phyloP scores from a whole-genome alignment of 2,113 vertebrate genomes.

The Alexandromys fortis region DNA sequence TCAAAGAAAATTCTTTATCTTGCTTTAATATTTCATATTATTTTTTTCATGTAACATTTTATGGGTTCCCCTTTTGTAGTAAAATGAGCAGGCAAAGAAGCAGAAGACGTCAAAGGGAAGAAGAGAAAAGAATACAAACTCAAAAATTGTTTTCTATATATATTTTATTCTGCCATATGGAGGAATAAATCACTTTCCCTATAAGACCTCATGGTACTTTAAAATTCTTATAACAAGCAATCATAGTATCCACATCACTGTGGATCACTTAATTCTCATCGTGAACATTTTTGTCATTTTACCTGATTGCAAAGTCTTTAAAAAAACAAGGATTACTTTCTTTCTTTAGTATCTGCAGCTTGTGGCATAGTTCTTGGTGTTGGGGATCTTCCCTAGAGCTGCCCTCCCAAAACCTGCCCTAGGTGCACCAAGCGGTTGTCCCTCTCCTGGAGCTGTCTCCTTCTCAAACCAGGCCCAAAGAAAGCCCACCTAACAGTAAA shows the following conservation, averaged over 20 bases:
- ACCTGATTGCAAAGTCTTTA: conserved; percentile 17
- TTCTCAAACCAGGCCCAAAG: too few relatives aligned
- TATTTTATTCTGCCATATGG: conserved; percentile 4
- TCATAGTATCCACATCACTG: neutral
- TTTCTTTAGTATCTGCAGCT: conserved; percentile 1
- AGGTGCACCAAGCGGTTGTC: too few relatives aligned
- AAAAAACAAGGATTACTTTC: neutral
- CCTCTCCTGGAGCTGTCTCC: too few relatives aligned
- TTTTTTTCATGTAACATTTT: conserved; percentile 9
- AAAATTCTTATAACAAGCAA: neutral
- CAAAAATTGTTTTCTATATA: conserved; percentile 27
- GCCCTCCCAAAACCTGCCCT: too few relatives aligned
- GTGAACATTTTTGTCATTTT: neutral
- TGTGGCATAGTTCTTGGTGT: conserved; percentile 37
- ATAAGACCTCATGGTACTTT: neutral
- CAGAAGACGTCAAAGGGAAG: neutral
- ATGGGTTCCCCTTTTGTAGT: neutral
- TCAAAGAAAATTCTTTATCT: neutral
- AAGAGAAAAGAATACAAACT: neutral
- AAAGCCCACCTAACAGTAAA: too few relatives aligned
- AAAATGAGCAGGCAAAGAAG: neutral
- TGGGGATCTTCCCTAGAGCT: too few relatives aligned
- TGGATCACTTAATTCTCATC: conserved; percentile 8
- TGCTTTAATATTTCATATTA: conserved; percentile 4
- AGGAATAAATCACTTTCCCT: conserved; percentile 50